Conservation (phyloP, 2,113 vertebrate genomes). For the Anhinga rufa region DNA sequence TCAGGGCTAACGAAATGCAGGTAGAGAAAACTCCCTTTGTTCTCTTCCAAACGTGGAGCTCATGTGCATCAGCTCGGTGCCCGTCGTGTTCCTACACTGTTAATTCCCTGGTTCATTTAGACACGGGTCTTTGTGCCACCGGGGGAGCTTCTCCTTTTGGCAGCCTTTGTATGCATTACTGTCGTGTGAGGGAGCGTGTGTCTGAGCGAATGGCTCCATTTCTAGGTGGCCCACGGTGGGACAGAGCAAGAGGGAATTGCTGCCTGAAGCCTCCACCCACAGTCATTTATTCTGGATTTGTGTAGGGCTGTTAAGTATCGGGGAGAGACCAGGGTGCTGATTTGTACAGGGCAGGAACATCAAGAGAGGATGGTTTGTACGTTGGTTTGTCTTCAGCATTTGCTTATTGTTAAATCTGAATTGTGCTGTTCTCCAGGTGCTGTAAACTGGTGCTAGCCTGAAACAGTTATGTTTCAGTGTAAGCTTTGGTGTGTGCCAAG, state of each 20-base stretch:
- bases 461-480: not conserved
- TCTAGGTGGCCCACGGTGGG: not conserved
- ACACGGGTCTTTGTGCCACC: not conserved
- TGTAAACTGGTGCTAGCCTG: not conserved
- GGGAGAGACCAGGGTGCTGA: not conserved
- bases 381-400: not conserved
- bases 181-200: accelerated
- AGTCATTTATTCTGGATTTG: not conserved
- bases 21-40: not conserved
- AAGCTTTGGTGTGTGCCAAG: not conserved
- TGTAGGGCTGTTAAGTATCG: not conserved
- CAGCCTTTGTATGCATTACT: not conserved
- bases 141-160: not conserved
- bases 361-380: not conserved
- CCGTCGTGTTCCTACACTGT: not conserved
- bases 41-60: not conserved
- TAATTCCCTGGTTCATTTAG: not conserved
- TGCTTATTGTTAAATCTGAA: not conserved
- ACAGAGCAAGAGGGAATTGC: not conserved
- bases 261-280: not conserved
- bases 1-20: not conserved
- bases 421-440: not conserved
- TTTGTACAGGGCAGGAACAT: not conserved
- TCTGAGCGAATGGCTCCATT: not conserved
- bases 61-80: accelerated